Evolutionary conservation across 2,888 invertebrate genomes (phyloP).

Genomic region (Pyrocoelia pectoralis): DNA sequence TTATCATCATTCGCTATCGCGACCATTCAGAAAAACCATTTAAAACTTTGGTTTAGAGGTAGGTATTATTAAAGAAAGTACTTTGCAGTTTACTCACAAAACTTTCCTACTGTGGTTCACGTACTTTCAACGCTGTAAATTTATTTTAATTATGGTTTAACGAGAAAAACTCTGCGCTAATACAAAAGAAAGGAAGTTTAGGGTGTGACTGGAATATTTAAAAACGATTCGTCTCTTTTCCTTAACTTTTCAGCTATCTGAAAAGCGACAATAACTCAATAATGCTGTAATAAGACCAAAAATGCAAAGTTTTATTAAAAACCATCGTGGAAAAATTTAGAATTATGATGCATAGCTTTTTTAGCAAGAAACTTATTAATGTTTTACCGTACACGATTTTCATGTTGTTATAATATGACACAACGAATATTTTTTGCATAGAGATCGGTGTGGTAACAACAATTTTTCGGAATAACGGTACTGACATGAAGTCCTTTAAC

Average conservation of each 20-base stretch:
- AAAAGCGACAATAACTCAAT: not conserved
- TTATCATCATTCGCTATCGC: conserved; percentile 47
- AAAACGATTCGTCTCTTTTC: conserved; percentile 29
- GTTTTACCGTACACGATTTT: too few species aligned
- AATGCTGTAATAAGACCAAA: not conserved
- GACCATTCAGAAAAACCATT: conserved; percentile 39
- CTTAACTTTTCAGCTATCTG: conserved; percentile 14
- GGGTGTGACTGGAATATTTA: conserved; percentile 50
- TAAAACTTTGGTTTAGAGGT: conserved; percentile 41
- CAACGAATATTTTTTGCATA: too few species aligned
- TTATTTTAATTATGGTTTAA: conserved; percentile 58
- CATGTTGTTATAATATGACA: too few species aligned
- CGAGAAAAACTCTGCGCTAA: conserved; percentile 54
- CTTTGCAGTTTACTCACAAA: conserved; percentile 45
- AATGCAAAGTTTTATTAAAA: not conserved
- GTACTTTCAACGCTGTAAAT: conserved; percentile 50
- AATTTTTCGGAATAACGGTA: too few species aligned
- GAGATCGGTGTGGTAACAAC: too few species aligned
- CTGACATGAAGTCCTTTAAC: too few species aligned
- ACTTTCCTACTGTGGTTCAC: conserved; percentile 34
- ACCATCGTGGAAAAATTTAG: too few species aligned
- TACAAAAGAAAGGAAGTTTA: conserved; percentile 51
- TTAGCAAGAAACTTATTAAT: too few species aligned
- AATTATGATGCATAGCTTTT: too few species aligned
- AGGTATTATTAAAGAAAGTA: conserved; percentile 39